A percentile compares a stretch with the other conserved stretches of the same genome.
Evolutionary conservation across 2,797 vertebrate genomes (phyloP).

Genomic region (Pteropus rufus): DNA sequence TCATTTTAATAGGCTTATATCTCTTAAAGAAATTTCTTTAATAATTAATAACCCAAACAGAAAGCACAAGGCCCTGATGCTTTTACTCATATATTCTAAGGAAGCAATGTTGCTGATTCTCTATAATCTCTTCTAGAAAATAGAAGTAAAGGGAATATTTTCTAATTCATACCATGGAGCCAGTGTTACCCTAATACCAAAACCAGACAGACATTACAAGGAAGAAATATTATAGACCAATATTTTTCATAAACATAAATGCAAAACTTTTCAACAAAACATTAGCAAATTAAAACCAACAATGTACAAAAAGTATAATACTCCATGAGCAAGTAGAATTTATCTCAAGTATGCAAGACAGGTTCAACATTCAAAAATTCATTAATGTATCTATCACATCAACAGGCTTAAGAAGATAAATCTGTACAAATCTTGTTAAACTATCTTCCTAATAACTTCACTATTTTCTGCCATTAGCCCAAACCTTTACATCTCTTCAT

Average conservation of each 20-base stretch:
- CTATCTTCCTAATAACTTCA: background rate
- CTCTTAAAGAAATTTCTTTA: background rate
- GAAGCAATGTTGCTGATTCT: background rate
- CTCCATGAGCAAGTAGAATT: too few species aligned
- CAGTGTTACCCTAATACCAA: too few species aligned
- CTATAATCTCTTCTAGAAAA: background rate
- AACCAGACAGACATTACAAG: too few species aligned
- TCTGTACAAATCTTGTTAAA: background rate
- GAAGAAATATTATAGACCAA: too few species aligned
- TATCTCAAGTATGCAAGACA: too few species aligned
- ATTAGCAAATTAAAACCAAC: too few species aligned
- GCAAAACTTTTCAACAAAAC: too few species aligned
- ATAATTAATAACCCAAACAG: background rate
- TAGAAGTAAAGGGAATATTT: too few species aligned
- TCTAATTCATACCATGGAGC: too few species aligned
- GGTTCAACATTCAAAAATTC: background rate
- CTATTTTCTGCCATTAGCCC: background rate
- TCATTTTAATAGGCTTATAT: background rate
- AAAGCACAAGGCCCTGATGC: background rate
- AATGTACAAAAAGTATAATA: too few species aligned
- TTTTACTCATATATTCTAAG: background rate
- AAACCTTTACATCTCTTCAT: background rate
- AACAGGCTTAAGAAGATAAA: background rate
- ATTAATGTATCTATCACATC: background rate
- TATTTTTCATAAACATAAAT: too few species aligned